These are phyloP conservation scores for Heliconius nattereri DNA, from an alignment of 1,140 invertebrate genomes.

Conservation along the genomic window DNA sequence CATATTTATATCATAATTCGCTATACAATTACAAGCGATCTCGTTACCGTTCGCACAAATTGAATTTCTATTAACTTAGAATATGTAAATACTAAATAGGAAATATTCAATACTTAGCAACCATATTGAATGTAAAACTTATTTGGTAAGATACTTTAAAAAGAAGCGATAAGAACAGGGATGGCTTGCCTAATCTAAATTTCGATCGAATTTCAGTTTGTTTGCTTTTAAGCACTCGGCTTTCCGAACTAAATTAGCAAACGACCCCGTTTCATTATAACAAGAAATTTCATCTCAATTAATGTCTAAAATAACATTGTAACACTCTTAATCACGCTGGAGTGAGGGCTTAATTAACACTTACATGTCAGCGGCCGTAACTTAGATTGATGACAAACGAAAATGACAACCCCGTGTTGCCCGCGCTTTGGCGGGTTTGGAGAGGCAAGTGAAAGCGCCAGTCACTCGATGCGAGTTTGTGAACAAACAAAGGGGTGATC, in stretches of 20 bases:
- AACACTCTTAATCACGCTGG: conserved; percentile 79
- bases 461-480: conserved; percentile 63
- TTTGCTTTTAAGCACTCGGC: conserved; percentile 63
- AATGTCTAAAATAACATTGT: conserved; percentile 79
- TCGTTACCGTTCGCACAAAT: background rate
- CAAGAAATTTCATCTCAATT: conserved; percentile 78
- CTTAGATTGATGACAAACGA: conserved; percentile 80
- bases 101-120: conserved; percentile 1
- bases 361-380: conserved; percentile 77
- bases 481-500: conserved; percentile 64
- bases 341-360: conserved; percentile 79
- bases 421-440: conserved; percentile 55
- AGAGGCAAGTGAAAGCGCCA: conserved; percentile 61
- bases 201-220: conserved; percentile 67
- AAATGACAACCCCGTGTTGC: conserved; percentile 73
- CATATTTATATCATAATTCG: background rate
- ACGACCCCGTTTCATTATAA: conserved; percentile 65
- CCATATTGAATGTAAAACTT: conserved; percentile 31
- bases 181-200: conserved; percentile 67
- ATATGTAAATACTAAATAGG: conserved; percentile 17
- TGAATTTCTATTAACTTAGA: background rate
- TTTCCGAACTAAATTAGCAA: conserved; percentile 63
- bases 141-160: conserved; percentile 50
- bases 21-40: background rate
- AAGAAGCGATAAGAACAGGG: conserved; percentile 63